Evolutionary conservation across 2,888 invertebrate genomes (phyloP), one percentile per base, ranked within the genome.

Genomic region (Polydrusus pterygomalis): DNA sequence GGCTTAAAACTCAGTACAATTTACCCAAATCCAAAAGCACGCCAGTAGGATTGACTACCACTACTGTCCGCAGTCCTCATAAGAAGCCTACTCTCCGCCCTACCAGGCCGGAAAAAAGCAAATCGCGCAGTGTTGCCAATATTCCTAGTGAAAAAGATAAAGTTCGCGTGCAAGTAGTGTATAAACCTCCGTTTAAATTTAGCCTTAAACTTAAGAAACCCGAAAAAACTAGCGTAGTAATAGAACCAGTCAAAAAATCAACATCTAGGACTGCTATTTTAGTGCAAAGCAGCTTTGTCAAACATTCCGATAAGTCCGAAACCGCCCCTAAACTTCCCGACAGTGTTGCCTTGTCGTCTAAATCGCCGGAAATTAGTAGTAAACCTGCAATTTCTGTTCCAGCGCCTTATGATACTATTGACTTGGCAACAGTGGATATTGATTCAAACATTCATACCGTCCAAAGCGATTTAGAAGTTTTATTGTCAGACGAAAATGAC

Each of bases 161-260:
- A 85, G 92, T 95, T 11, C 91, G 94, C 79, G 88, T 96, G 20
- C 96, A 96, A 87, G 95, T 96, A 43, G 94, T 96, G 30, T 96
- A 95, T 86, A 95, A 95, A 85, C 95, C 96, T 65, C 96, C 96
- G 11, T 96, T 96, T 87, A 94, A 95, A 83, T 95, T 96, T 87
- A 95, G 95, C 86, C 91, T 96, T 70, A 94, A 94, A 85, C 90
- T 96, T 78, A 90, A 92, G 75, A 93, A 93, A 83, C 92, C 93
- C 70, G 93, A 93, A 79, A 93, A 93, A 85, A 91, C 89, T 11
- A 90, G 90, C 87, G 90, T 89, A 13, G 90, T 91, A 6, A 90
- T 91, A 67, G 92, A 92, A 78, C 90, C 90, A 81, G 89, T 90
- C 18, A 88, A 89, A 45, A 84, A 84, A 70, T 81, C 82, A 68